A percentile compares a stretch with the other conserved stretches of the same genome.
Evolutionary conservation across 2,888 invertebrate genomes (phyloP).

Genomic region (Nemoura dubitans): DNA sequence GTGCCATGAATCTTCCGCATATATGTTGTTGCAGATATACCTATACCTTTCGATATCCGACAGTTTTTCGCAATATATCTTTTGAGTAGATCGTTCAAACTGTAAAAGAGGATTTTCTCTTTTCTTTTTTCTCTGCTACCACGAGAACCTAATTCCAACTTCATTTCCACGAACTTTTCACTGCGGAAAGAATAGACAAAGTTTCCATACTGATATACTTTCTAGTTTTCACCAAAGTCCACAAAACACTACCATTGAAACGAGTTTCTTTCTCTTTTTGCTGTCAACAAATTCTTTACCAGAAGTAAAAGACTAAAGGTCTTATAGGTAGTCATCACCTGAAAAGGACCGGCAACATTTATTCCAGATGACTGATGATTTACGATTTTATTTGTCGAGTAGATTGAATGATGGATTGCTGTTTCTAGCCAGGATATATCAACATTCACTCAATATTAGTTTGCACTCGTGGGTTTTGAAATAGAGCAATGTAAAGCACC

Average conservation of each 20-base stretch:
- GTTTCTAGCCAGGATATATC: no score
- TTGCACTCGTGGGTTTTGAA: no score
- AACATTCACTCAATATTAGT: no score
- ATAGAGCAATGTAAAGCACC: no score
- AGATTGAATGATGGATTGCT: no score
- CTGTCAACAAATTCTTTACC: background rate
- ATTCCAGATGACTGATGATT: background rate
- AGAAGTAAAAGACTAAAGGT: no score
- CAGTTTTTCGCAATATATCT: background rate
- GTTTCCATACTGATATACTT: background rate
- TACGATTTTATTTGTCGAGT: background rate
- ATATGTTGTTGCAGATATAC: no score
- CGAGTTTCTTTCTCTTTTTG: background rate
- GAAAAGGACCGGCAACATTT: no score
- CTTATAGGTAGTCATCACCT: no score
- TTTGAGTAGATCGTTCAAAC: background rate
- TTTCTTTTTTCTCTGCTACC: background rate
- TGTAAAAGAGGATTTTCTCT: background rate
- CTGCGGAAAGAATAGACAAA: background rate
- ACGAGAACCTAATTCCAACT: background rate
- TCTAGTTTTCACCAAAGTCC: background rate
- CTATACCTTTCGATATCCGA: no score
- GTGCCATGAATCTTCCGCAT: no score
- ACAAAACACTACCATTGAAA: background rate
- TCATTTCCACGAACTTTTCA: background rate